Percentiles rank a stretch among this genome's conserved stretches.
Conservation (phyloP, 2,113 vertebrate genomes). For the Galbula dea region DNA sequence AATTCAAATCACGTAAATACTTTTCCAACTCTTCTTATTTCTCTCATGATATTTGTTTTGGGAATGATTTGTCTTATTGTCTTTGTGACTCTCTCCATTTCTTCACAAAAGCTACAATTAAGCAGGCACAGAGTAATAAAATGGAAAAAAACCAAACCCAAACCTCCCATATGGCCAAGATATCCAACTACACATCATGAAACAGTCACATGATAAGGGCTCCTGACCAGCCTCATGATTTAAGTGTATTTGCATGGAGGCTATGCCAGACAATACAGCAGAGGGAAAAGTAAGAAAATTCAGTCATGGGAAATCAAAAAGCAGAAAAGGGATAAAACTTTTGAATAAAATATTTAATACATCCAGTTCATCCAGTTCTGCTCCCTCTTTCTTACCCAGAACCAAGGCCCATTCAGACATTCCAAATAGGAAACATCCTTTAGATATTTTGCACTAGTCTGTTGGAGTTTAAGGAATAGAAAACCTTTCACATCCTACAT, state of each 20-base stretch:
- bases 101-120: conserved; percentile 20
- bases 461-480: neutral
- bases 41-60: conserved; percentile 21
- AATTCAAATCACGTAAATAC: conserved; percentile 39
- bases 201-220: neutral
- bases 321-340: neutral
- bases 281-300: neutral
- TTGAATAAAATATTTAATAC: neutral
- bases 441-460: neutral
- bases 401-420: neutral
- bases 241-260: neutral
- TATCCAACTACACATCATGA: neutral
- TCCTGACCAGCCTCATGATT: neutral
- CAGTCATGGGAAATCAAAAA: neutral
- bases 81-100: conserved; percentile 4
- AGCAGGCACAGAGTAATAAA: neutral
- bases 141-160: neutral
- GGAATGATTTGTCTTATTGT: conserved; percentile 23
- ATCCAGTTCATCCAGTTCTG: neutral
- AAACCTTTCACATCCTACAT: neutral
- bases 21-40: neutral
- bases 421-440: neutral
- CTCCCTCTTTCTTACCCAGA: neutral
- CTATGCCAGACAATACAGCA: neutral
- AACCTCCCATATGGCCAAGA: neutral